phyloP scores from a whole-genome alignment of 2,888 invertebrate genomes.

The Gari tellinella region DNA sequence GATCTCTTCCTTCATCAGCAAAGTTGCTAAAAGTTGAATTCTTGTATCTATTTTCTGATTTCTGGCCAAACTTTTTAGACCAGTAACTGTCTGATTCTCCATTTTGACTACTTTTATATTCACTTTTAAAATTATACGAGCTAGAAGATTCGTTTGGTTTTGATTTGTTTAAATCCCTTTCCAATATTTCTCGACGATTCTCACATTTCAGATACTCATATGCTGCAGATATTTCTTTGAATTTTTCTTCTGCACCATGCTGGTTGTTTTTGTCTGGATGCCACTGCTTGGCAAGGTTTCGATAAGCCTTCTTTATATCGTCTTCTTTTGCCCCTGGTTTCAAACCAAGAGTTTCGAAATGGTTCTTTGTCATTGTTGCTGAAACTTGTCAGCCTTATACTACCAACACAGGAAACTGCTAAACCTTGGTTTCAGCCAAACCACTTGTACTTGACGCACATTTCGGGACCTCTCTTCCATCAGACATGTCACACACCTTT shows the following conservation, averaged over 20 bases:
- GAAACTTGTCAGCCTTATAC: not conserved
- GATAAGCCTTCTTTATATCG: constrained; percentile 81
- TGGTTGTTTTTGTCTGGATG: constrained; percentile 82
- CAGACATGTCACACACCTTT: no score
- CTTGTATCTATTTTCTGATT: constrained; percentile 40
- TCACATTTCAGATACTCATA: constrained; percentile 78
- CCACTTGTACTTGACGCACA: no score
- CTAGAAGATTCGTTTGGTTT: constrained; percentile 21
- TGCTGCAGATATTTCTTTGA: constrained; percentile 80
- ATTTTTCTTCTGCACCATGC: constrained; percentile 79
- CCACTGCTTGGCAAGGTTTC: constrained; percentile 77
- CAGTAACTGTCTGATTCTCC: constrained; percentile 16
- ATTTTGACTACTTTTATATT: constrained; percentile 15
- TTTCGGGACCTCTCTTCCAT: no score
- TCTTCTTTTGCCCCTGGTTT: constrained; percentile 74
- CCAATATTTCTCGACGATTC: constrained; percentile 72
- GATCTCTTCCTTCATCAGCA: constrained; percentile 44
- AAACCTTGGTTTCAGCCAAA: no score
- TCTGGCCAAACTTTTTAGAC: constrained; percentile 52
- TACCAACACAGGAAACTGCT: no score
- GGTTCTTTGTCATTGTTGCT: constrained; percentile 65
- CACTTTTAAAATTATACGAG: constrained; percentile 4
- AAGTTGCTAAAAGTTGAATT: constrained; percentile 50
- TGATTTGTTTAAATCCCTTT: constrained; percentile 65
- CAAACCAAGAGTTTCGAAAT: constrained; percentile 76